These are phyloP conservation scores for Diacarnus erythraeanus DNA, from an alignment of 37 sponge, comb jelly and placozoan genomes.

Conservation along the genomic window DNA sequence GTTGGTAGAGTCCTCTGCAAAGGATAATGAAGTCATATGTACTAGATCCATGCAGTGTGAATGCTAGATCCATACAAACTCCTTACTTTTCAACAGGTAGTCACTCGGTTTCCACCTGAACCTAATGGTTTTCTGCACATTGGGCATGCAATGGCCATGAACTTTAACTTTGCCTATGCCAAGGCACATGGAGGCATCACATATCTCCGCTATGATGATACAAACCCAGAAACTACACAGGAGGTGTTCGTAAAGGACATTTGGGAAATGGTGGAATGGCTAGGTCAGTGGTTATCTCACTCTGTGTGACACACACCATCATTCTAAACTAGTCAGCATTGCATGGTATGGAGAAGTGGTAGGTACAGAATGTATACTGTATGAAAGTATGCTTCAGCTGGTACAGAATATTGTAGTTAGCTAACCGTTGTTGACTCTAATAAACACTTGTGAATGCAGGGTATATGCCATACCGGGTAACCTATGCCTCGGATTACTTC, in stretches of 20 bases:
- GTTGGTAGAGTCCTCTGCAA: too few relatives aligned
- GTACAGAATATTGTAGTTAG: too few relatives aligned
- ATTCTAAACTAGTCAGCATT: too few relatives aligned
- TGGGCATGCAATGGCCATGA: conserved; percentile 99
- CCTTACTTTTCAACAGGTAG: conserved; percentile 40
- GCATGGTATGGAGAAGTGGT: too few relatives aligned
- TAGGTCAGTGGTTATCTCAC: conserved; percentile 71
- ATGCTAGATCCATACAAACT: too few relatives aligned
- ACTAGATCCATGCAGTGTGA: too few relatives aligned
- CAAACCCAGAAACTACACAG: conserved; percentile 98
- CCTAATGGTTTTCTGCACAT: conserved; percentile 99
- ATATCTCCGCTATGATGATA: conserved; percentile 95
- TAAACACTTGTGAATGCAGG: conserved; percentile 42
- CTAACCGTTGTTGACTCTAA: too few relatives aligned
- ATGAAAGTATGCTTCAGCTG: too few relatives aligned
- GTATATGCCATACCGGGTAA: conserved; percentile 83
- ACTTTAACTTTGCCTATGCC: conserved; percentile 98
- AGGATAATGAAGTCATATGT: too few relatives aligned
- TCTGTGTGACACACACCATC: too few relatives aligned
- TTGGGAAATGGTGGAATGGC: conserved; percentile 92
- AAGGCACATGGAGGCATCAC: conserved; percentile 84
- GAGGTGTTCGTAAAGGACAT: conserved; percentile 89
- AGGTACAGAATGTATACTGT: too few relatives aligned
- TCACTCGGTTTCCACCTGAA: conserved; percentile 99
- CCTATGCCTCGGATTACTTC: conserved; percentile 94